These are phyloP conservation scores for Pheosia gnoma DNA, from an alignment of 2,888 invertebrate species.

Conservation along the genomic window DNA sequence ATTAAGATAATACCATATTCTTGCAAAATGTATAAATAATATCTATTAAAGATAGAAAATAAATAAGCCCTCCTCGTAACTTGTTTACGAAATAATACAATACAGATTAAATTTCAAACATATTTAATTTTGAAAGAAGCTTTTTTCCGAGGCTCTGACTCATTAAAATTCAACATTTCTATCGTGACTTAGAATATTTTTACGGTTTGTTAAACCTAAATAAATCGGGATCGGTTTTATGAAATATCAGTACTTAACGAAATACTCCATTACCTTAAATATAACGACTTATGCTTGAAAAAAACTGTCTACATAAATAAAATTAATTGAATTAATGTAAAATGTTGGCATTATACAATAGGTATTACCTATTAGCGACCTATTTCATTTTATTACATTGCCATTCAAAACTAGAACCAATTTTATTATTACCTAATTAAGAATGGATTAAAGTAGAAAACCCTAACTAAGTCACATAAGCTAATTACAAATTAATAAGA, in stretches of 20 bases:
- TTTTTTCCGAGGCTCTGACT: constrained; percentile 14
- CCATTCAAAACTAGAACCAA: too few relatives aligned
- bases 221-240: not conserved
- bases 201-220: constrained; percentile 2
- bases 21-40: constrained; percentile 37
- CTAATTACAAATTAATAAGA: not conserved
- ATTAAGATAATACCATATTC: constrained; percentile 53
- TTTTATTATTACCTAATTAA: too few relatives aligned
- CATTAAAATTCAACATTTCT: constrained; percentile 7
- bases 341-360: too few relatives aligned
- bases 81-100: constrained; percentile 27
- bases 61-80: constrained; percentile 16
- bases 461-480: too few relatives aligned
- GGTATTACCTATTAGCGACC: too few relatives aligned
- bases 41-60: constrained; percentile 27
- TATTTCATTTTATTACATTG: too few relatives aligned
- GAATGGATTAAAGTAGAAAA: not conserved
- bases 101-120: constrained; percentile 24
- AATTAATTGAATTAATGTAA: not conserved
- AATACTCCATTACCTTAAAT: constrained; percentile 3
- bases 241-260: not conserved
- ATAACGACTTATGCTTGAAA: constrained; percentile 10
- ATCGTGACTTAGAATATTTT: constrained; percentile 1
- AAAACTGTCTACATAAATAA: constrained; percentile 11
- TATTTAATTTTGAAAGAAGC: constrained; percentile 12